Evolutionary conservation across 2,888 invertebrate genomes (phyloP).

Genomic region (Parnassius apollo): DNA sequence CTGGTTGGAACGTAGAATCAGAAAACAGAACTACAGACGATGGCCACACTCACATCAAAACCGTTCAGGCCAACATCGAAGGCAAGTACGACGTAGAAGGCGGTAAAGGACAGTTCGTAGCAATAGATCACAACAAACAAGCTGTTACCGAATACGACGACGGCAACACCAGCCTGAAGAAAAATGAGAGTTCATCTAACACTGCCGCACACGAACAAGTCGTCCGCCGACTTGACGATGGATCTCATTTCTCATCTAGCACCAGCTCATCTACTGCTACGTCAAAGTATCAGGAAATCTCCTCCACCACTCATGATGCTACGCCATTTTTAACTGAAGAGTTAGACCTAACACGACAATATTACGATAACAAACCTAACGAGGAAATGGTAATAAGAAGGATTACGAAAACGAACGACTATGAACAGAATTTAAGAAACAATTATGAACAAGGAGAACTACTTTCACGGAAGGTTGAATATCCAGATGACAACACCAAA

Average conservation of each 20-base stretch:
- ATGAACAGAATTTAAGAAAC: constrained; percentile 45
- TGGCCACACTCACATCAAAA: constrained; percentile 82
- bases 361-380: constrained; percentile 40
- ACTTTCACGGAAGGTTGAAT: constrained; percentile 80
- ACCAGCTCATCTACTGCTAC: constrained; percentile 60
- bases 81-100: constrained; percentile 84
- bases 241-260: constrained; percentile 58
- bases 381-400: constrained; percentile 44
- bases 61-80: constrained; percentile 83
- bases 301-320: constrained; percentile 57
- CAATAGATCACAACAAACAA: constrained; percentile 82
- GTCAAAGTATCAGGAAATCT: constrained; percentile 61
- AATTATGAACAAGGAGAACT: constrained; percentile 67
- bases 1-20: constrained; percentile 85
- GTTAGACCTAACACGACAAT: constrained; percentile 45
- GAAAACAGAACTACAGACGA: constrained; percentile 83
- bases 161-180: constrained; percentile 64
- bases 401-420: constrained; percentile 44
- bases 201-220: constrained; percentile 66
- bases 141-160: constrained; percentile 72
- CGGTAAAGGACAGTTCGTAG: constrained; percentile 84
- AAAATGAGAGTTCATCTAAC: constrained; percentile 59
- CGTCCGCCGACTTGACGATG: constrained; percentile 64
- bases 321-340: constrained; percentile 60
- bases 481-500: constrained; percentile 84